A percentile compares a stretch with the other conserved stretches of the same genome.
phyloP scores from a whole-genome alignment of 1,140 invertebrate species.

The Physella acuta region DNA sequence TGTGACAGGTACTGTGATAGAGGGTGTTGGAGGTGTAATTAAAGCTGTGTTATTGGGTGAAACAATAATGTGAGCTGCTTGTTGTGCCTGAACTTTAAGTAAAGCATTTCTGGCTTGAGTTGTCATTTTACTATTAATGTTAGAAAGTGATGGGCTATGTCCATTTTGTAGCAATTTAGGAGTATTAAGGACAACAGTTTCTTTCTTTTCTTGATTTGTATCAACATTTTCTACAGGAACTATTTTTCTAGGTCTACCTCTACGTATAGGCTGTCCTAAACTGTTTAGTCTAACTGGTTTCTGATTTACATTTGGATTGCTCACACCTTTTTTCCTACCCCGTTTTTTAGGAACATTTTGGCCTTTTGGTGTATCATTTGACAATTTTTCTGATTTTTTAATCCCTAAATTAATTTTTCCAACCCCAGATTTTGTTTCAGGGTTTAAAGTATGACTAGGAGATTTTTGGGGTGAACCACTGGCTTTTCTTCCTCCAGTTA shows the following conservation, averaged over 20 bases:
- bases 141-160: slow-evolving; percentile 10
- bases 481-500: not conserved
- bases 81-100: slow-evolving; percentile 20
- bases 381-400: not conserved
- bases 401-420: too few relatives aligned
- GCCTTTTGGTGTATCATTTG: not conserved
- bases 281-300: not conserved
- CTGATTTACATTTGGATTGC: not conserved
- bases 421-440: too few relatives aligned
- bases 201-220: slow-evolving; percentile 16
- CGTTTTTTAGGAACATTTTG: not conserved
- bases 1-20: slow-evolving; percentile 11
- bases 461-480: too few relatives aligned
- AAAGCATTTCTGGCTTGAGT: slow-evolving; percentile 25
- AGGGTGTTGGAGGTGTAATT: not conserved
- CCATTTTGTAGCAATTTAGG: slow-evolving; percentile 5
- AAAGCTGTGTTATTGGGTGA: not conserved
- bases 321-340: not conserved
- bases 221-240: slow-evolving; percentile 17
- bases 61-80: slow-evolving; percentile 14
- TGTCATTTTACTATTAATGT: slow-evolving; percentile 12
- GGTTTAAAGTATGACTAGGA: too few relatives aligned
- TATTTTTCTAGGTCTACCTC: not conserved
- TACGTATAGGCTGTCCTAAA: not conserved
- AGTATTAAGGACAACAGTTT: not conserved